Evolutionary conservation across 2,113 vertebrate species (phyloP).

Genomic region (Daboia siamensis): DNA sequence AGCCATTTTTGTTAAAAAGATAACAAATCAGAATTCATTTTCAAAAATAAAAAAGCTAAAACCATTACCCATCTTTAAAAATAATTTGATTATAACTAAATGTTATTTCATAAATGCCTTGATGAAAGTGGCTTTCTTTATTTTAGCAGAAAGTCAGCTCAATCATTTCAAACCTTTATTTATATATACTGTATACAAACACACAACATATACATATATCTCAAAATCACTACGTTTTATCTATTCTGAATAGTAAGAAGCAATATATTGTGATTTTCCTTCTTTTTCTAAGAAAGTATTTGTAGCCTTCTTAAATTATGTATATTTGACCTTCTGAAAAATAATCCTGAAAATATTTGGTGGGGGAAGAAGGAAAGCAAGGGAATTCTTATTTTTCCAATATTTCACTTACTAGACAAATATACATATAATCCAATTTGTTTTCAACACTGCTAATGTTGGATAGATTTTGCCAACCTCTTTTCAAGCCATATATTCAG

Average conservation of each 20-base stretch:
- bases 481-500: background rate
- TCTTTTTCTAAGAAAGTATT: too few relatives aligned
- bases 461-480: background rate
- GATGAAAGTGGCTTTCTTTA: background rate
- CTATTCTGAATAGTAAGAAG: too few relatives aligned
- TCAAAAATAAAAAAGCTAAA: background rate
- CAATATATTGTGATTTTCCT: background rate
- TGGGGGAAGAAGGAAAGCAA: background rate
- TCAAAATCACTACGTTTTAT: too few relatives aligned
- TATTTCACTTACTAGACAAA: background rate
- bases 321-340: background rate
- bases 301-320: background rate
- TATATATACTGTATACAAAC: background rate
- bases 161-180: too few relatives aligned
- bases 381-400: background rate
- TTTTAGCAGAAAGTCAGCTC: too few relatives aligned
- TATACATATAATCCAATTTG: background rate
- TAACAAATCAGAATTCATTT: background rate
- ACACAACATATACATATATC: too few relatives aligned
- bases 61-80: background rate
- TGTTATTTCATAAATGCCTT: background rate
- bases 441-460: background rate
- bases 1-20: background rate
- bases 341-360: background rate
- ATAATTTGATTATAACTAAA: background rate